Base-by-base conservation (phyloP, 2,888 invertebrate genomes). In the Aromia moschata region DNA sequence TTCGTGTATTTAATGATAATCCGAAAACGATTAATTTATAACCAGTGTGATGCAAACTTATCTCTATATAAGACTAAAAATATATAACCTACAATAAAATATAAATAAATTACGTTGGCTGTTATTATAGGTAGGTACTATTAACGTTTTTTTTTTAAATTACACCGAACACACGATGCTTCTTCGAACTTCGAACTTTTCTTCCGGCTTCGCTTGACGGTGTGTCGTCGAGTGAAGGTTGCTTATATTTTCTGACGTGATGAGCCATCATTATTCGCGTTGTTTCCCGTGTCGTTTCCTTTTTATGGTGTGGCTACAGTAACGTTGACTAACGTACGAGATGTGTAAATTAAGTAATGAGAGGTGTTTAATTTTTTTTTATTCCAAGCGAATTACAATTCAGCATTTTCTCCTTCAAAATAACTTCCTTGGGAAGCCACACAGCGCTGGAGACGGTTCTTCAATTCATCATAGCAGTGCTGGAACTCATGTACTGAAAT, bases 61-160 rank as follows among this genome's bases (percentile, higher is more conserved):
- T 44, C 44, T 44, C 43, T 43, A 43, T 43, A 43, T 20, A 44
- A 44, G 44, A 44, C 30, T 30, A 44, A 44, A 17, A 30, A 44
- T 44, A 44, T 44, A 44, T 44, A 44, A 44, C 44, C 44, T 44
- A 44, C 30, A 44, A 44, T 44, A 44, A 44, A 44, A 44, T 25
- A 44, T 44, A 44, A 44, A 33, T 20, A 44, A n/a, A 44, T 44
- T 44, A 44, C 30, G 44, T 44, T 44, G 25, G 30, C 44, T 44
- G n/a, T 44, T 44, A 44, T 43, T 18, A 4, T 20, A 18, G 33
- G 33, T 20, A 18, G 33, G 33, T 33, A 33, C 33, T 33, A 33
- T 33, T 33, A 33, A 33, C 7, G 33, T n/a, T 3, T 33, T 33
- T 3, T 33, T 33, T 33, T 33, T 33, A 7, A 33, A 33, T 33